Evolutionary conservation across 2,888 invertebrate species (phyloP).

Genomic region (Rhamphomyia laevipes): DNA sequence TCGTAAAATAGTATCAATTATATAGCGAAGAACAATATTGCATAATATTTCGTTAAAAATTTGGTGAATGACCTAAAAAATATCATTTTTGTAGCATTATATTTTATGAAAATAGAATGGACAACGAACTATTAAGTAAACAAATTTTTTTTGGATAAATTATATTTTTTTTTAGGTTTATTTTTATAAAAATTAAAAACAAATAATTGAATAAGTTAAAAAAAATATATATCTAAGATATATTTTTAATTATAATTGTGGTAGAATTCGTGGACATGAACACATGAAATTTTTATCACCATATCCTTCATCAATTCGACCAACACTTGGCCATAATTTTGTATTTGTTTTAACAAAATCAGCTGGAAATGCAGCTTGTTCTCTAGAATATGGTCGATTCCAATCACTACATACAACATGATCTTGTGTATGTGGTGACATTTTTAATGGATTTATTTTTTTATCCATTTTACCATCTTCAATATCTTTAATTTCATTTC

Average conservation of each 20-base stretch:
- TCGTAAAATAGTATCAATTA: too few relatives aligned
- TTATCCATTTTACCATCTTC: slow-evolving; percentile 79
- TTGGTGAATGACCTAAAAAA: too few relatives aligned
- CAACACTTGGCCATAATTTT: slow-evolving; percentile 98
- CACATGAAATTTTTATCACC: slow-evolving; percentile 95
- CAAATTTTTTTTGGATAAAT: too few relatives aligned
- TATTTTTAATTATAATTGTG: slow-evolving; percentile 43
- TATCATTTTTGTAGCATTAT: too few relatives aligned
- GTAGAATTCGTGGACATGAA: slow-evolving; percentile 84
- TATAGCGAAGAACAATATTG: too few relatives aligned
- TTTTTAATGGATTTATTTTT: slow-evolving; percentile 80
- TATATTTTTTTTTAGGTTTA: too few relatives aligned
- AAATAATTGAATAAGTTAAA: too few relatives aligned
- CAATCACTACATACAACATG: slow-evolving; percentile 76
- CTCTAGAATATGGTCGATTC: slow-evolving; percentile 86
- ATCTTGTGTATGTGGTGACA: slow-evolving; percentile 90
- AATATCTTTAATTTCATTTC: slow-evolving; percentile 86
- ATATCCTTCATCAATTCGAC: slow-evolving; percentile 94
- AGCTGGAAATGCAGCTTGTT: slow-evolving; percentile 90
- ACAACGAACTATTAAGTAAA: too few relatives aligned
- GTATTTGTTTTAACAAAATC: slow-evolving; percentile 78
- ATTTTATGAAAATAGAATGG: too few relatives aligned
- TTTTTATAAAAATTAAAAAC: too few relatives aligned
- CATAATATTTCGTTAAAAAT: too few relatives aligned
- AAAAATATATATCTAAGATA: too few relatives aligned